phyloP scores from a whole-genome alignment of 2,113 vertebrate species.

The Entelurus aequoreus region DNA sequence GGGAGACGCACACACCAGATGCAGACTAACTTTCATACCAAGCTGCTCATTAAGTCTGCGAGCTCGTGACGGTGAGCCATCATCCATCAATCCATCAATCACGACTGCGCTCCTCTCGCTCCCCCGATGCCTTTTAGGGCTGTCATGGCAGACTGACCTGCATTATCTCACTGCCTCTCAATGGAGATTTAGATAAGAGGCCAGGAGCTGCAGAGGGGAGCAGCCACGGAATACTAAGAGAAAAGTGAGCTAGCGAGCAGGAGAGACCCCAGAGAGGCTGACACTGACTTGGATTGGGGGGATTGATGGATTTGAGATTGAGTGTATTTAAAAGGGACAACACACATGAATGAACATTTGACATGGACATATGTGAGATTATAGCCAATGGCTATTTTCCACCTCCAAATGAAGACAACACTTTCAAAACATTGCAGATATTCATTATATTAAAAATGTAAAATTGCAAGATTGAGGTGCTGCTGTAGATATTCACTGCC shows the following conservation, averaged over 20 bases:
- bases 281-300: not conserved
- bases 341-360: no score
- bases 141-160: constrained; percentile 68
- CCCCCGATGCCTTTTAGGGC: constrained; percentile 60
- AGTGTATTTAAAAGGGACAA: no score
- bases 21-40: constrained; percentile 42
- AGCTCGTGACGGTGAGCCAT: constrained; percentile 33
- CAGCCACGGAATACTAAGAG: constrained; percentile 30
- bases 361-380: no score
- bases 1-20: constrained; percentile 33
- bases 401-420: no score
- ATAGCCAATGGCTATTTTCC: no score
- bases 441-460: no score
- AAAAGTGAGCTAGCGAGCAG: not conserved
- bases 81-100: constrained; percentile 31
- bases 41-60: constrained; percentile 48
- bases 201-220: constrained; percentile 53
- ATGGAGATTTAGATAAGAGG: constrained; percentile 69
- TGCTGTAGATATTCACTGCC: no score
- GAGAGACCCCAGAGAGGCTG: not conserved
- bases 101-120: constrained; percentile 7
- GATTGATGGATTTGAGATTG: not conserved
- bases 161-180: constrained; percentile 61
- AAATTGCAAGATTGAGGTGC: no score
- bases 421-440: no score